Evolutionary conservation across 2,888 invertebrate species (phyloP).

Genomic region (Notodonta dromedarius): DNA sequence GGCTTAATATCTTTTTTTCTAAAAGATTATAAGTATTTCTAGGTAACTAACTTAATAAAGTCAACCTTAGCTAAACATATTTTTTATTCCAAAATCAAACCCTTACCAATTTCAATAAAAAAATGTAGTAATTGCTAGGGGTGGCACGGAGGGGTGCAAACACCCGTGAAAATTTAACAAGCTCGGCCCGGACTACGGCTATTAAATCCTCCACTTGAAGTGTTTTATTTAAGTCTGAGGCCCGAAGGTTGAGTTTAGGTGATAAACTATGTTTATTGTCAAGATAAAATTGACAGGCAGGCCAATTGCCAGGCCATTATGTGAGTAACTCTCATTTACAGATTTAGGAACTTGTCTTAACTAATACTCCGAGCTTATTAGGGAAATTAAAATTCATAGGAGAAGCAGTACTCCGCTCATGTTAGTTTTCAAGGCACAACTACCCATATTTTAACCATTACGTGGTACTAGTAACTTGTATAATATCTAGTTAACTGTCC

Average conservation of each 20-base stretch:
- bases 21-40: no score
- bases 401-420: no score
- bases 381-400: neutral
- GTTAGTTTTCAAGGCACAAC: no score
- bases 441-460: neutral
- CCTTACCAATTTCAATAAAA: conserved; percentile 4
- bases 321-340: neutral
- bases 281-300: neutral
- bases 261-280: neutral
- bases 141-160: conserved; percentile 33
- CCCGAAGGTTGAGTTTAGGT: conserved; percentile 9
- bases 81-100: conserved; percentile 1
- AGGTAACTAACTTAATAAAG: no score
- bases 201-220: conserved; percentile 22
- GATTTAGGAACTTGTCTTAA: neutral
- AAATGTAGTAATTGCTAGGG: conserved; percentile 31
- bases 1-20: no score
- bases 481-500: neutral
- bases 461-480: neutral
- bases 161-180: conserved; percentile 75
- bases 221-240: conserved; percentile 15
- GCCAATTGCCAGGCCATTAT: neutral
- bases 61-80: no score
- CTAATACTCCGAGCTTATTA: neutral
- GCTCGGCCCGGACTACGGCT: conserved; percentile 31